These are phyloP conservation scores for Macrosteles quadrilineatus DNA, from an alignment of 1,140 invertebrate species.

Conservation along the genomic window DNA sequence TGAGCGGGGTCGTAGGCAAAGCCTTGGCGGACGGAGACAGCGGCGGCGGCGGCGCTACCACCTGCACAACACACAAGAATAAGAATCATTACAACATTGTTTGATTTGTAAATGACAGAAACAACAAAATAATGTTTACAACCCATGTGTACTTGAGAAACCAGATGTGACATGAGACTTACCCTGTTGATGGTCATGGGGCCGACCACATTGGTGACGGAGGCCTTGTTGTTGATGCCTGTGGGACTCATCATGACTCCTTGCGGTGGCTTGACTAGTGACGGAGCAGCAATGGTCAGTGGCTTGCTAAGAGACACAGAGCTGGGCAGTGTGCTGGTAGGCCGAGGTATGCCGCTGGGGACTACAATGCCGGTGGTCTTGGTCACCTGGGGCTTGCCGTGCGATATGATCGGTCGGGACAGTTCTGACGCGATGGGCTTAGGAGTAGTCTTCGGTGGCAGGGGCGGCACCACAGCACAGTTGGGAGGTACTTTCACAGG, in stretches of 20 bases:
- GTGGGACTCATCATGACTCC: slow-evolving; percentile 16
- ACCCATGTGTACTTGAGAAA: too few relatives aligned
- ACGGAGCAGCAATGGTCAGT: slow-evolving; percentile 10
- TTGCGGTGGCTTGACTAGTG: slow-evolving; percentile 30
- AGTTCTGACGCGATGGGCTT: neutral
- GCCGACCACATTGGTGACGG: slow-evolving; percentile 27
- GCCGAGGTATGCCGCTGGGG: slow-evolving; percentile 9
- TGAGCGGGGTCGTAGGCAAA: slow-evolving; percentile 44
- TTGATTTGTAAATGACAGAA: neutral
- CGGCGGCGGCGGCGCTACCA: slow-evolving; percentile 26
- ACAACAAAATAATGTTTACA: too few relatives aligned
- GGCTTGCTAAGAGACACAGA: slow-evolving; percentile 24
- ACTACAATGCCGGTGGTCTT: slow-evolving; percentile 10
- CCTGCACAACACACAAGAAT: neutral
- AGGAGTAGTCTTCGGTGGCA: slow-evolving; percentile 22
- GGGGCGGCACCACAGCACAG: slow-evolving; percentile 19
- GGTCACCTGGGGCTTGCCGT: slow-evolving; percentile 1
- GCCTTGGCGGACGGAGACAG: slow-evolving; percentile 21
- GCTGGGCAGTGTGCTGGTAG: slow-evolving; percentile 25
- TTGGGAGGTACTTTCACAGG: slow-evolving; percentile 24
- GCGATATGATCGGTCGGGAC: neutral
- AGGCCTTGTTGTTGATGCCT: slow-evolving; percentile 29
- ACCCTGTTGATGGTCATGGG: slow-evolving; percentile 30
- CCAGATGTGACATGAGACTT: too few relatives aligned
- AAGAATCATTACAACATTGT: neutral